phyloP scores from a whole-genome alignment of 2,113 vertebrate genomes.

The Brachyhypopomus gauderio region DNA sequence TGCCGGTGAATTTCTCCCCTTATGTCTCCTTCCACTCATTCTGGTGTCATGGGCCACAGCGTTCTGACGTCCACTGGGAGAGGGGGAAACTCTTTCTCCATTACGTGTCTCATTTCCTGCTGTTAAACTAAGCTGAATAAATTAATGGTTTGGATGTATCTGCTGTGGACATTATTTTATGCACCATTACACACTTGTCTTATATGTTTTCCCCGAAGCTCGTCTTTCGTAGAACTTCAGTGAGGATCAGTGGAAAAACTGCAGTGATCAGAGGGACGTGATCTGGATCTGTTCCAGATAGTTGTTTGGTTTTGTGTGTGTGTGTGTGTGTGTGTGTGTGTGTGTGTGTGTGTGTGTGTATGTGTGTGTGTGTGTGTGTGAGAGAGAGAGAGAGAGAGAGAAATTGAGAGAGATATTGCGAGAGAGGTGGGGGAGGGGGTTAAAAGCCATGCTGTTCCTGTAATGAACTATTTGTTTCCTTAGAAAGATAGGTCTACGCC shows the following conservation, averaged over 20 bases:
- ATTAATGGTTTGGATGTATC: slow-evolving; percentile 32
- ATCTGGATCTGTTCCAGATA: slow-evolving; percentile 20
- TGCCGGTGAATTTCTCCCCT: slow-evolving; percentile 18
- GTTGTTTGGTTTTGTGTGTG: slow-evolving; percentile 30
- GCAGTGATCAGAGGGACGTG: slow-evolving; percentile 49
- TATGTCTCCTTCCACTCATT: slow-evolving; percentile 5
- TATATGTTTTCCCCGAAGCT: slow-evolving; percentile 9
- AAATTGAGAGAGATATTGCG: too few relatives aligned
- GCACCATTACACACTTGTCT: slow-evolving; percentile 47
- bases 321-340: neutral
- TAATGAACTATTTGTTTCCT: slow-evolving; percentile 15
- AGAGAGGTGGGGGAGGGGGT: too few relatives aligned
- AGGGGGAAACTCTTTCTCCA: slow-evolving; percentile 18
- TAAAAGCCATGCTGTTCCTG: slow-evolving; percentile 2
- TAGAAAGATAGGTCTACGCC: neutral
- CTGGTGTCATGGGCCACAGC: slow-evolving; percentile 1
- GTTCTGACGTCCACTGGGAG: slow-evolving; percentile 46
- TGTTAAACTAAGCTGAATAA: slow-evolving; percentile 12
- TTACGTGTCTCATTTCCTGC: slow-evolving; percentile 29
- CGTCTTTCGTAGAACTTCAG: too few relatives aligned
- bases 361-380: slow-evolving; percentile 12
- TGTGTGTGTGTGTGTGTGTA: too few relatives aligned
- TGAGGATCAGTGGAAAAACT: neutral
- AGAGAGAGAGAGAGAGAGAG: too few relatives aligned
- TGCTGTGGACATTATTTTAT: slow-evolving; percentile 47